Percentiles rank a stretch among this genome's conserved stretches.
Conservation (phyloP, 2,888 invertebrate species). For the Orthosia gothica region DNA sequence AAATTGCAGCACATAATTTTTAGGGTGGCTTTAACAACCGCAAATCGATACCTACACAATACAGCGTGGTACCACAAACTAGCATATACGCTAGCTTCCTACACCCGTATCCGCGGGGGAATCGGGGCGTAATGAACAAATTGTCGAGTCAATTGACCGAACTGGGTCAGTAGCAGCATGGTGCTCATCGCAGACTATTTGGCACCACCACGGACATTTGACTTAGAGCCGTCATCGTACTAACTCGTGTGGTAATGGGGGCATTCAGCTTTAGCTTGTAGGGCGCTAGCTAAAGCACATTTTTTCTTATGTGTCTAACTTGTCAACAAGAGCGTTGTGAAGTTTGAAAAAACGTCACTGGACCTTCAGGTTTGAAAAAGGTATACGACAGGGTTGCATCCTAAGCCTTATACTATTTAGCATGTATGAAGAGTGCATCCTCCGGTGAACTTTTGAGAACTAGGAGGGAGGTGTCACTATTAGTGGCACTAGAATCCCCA, state of each 20-base stretch:
- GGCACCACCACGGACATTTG: conserved; percentile 52
- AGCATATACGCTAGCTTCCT: conserved; percentile 4
- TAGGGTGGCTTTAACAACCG: conserved; percentile 31
- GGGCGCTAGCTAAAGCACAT: not conserved
- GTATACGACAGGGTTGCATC: no score
- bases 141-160: conserved; percentile 54
- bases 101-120: conserved; percentile 12
- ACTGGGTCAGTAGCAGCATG: conserved; percentile 49
- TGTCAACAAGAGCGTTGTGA: no score
- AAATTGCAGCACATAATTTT: conserved; percentile 6
- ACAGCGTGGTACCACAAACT: conserved; percentile 17
- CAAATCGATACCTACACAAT: conserved; percentile 24
- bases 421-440: no score
- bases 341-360: no score
- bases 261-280: conserved; percentile 1
- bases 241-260: conserved; percentile 39
- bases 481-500: no score
- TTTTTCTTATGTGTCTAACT: not conserved
- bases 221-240: conserved; percentile 38
- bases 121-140: conserved; percentile 54
- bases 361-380: no score
- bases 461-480: no score
- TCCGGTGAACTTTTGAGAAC: no score
- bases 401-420: no score
- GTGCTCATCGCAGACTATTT: conserved; percentile 58